These are phyloP conservation scores for Brachyptera putata DNA, from an alignment of 2,888 invertebrate species.

Conservation along the genomic window DNA sequence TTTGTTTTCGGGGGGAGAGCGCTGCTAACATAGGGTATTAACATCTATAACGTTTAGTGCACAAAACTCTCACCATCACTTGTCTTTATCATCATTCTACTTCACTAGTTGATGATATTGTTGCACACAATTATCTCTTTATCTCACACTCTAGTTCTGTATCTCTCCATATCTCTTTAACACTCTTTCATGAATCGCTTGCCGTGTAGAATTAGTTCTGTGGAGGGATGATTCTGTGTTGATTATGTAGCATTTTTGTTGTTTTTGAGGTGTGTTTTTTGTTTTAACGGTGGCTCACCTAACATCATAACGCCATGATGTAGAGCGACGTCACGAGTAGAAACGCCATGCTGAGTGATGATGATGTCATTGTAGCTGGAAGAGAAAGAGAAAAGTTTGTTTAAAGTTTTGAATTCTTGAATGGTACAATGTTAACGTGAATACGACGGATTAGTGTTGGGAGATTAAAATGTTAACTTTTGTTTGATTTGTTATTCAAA, in stretches of 20 bases:
- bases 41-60: slow-evolving; percentile 2
- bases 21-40: slow-evolving; percentile 9
- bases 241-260: slow-evolving; percentile 19
- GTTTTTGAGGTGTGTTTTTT: slow-evolving; percentile 12
- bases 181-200: too few relatives aligned
- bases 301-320: slow-evolving; percentile 23
- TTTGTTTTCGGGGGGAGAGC: slow-evolving; percentile 5
- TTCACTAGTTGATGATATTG: too few relatives aligned
- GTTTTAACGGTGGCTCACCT: not conserved
- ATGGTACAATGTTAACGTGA: too few relatives aligned
- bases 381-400: not conserved
- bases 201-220: too few relatives aligned
- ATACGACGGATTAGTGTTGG: too few relatives aligned
- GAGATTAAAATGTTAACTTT: too few relatives aligned
- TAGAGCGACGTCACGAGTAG: slow-evolving; percentile 11
- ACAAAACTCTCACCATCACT: slow-evolving; percentile 1
- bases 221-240: slow-evolving; percentile 14
- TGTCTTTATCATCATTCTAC: too few relatives aligned
- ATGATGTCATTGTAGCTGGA: not conserved
- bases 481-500: too few relatives aligned
- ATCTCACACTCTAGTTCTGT: too few relatives aligned
- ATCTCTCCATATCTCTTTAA: too few relatives aligned
- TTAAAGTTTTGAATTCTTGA: not conserved
- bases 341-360: not conserved
- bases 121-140: too few relatives aligned